Evolutionary conservation across 2,888 invertebrate genomes (phyloP).

Genomic region (Caenorhabditis sp.): DNA sequence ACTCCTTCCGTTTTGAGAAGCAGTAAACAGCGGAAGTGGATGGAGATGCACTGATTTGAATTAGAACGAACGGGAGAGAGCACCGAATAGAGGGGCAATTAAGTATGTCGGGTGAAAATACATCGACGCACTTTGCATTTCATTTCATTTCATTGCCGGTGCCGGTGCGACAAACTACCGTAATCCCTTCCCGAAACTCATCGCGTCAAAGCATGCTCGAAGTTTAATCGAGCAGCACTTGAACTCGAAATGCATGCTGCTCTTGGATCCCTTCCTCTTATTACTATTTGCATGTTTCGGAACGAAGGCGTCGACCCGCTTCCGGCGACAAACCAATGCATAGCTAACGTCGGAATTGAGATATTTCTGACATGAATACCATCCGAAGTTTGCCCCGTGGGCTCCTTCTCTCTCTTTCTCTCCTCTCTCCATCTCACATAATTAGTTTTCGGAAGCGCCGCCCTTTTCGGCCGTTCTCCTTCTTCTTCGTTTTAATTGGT

Average conservation of each 20-base stretch:
- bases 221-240: constrained; percentile 22
- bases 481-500: constrained; percentile 45
- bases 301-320: constrained; percentile 35
- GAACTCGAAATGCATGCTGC: constrained; percentile 40
- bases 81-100: constrained; percentile 38
- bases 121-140: too few species aligned
- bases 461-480: constrained; percentile 1
- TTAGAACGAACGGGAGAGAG: constrained; percentile 16
- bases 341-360: too few species aligned
- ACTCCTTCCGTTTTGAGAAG: constrained; percentile 39
- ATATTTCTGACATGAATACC: constrained; percentile 40
- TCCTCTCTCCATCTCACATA: constrained; percentile 5
- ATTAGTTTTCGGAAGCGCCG: constrained; percentile 37
- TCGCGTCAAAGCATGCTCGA: neutral
- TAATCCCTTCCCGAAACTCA: neutral
- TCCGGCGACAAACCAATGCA: constrained; percentile 45
- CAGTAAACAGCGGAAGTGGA: constrained; percentile 49
- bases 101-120: constrained; percentile 21
- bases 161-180: neutral
- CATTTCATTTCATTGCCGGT: too few species aligned
- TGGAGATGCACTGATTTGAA: constrained; percentile 48
- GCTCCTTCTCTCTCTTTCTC: constrained; percentile 2
- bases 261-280: constrained; percentile 1
- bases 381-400: constrained; percentile 21
- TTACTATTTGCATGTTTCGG: constrained; percentile 53